Evolutionary conservation across 2,113 vertebrate species (phyloP).

Genomic region (Vidua chalybeata): DNA sequence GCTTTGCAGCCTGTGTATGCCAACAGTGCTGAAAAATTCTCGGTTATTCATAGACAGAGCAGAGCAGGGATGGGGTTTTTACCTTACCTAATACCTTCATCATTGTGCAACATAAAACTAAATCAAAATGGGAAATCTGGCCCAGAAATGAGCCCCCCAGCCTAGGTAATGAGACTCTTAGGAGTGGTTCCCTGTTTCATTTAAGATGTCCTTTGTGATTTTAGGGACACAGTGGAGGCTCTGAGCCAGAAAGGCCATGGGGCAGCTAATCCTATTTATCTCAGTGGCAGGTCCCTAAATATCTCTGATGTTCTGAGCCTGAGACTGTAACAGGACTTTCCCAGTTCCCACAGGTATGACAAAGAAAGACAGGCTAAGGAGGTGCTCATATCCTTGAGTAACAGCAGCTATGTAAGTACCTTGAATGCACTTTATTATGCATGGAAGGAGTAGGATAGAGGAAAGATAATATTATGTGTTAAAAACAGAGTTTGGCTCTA

Average conservation of each 20-base stretch:
- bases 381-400: neutral
- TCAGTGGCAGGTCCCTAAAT: constrained; percentile 53
- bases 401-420: neutral
- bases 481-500: neutral
- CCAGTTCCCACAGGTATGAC: constrained; percentile 12
- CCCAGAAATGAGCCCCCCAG: neutral
- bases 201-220: constrained; percentile 51
- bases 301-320: constrained; percentile 9
- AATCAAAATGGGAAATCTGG: neutral
- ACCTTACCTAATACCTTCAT: neutral
- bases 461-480: neutral
- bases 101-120: neutral
- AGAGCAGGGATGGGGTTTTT: neutral
- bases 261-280: constrained; percentile 53
- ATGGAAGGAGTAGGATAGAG: neutral
- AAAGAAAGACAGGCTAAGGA: neutral
- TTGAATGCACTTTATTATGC: neutral
- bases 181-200: neutral
- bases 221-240: constrained; percentile 14
- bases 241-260: constrained; percentile 18
- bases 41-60: neutral
- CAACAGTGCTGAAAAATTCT: neutral
- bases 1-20: neutral
- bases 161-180: neutral
- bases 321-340: constrained; percentile 23